Base-by-base conservation (phyloP, 2,888 invertebrate genomes). In the Phyto melanocephala region DNA sequence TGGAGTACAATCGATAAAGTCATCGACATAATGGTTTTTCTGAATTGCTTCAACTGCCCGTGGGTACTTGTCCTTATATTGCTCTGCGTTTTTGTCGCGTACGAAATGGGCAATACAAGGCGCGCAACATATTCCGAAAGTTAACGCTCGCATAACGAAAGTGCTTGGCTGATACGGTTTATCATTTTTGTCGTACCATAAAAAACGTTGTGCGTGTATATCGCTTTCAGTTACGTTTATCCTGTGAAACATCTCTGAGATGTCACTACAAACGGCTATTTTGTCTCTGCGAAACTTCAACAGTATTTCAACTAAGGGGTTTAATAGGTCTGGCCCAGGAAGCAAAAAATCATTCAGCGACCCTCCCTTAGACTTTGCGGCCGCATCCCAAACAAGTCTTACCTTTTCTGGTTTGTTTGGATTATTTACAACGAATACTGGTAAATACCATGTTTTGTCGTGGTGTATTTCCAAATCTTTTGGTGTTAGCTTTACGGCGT, bases 381-480 rank as follows among this genome's bases (percentile, higher is more conserved):
- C 88, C 1, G 89, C 89, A 67, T 89, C 88, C 83, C 84, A 88
- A 0, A 89, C 88, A 3, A 89, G 72, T 15, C 88, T 79, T 2
- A 86, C 54, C 75, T 87, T 84, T 8, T 82, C 84, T 2, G 84
- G 85, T 63, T 88, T 87, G 62, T 82, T 85, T 37, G 85, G 67
- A 35, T 85, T 83, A 7, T 28, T 17, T 1, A 52, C 77, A 8
- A 68, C 52, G 42, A 77, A 80, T 0, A 50, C n/a, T n/a, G n/a
- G n/a, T n/a, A n/a, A n/a, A n/a, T n/a, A n/a, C n/a, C n/a, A n/a
- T n/a, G n/a, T 56, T 37, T 75, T 70, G 15, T 56, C 35, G 35
- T 24, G 17, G 13, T 17, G 17, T 15, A 10, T 17, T 1, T 28
- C 17, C 15, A 60, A 22, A 11, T 81, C 78, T 22, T 62, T 15